Evolutionary conservation across 1,140 invertebrate species (phyloP).

Genomic region (Drosophila jambulina): DNA sequence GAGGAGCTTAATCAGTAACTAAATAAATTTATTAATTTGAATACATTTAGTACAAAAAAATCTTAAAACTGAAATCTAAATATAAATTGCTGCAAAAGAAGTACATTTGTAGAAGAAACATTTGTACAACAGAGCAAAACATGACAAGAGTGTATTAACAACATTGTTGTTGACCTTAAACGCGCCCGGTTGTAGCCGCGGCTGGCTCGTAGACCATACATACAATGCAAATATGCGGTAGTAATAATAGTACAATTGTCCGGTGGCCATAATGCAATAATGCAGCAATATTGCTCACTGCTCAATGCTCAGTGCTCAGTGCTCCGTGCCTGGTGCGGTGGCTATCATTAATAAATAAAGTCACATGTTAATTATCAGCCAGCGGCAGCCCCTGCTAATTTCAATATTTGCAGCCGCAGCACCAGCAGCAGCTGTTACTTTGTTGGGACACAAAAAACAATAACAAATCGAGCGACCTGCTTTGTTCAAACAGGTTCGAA

Average conservation of each 20-base stretch:
- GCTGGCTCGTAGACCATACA: conserved; percentile 9
- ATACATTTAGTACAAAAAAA: not conserved
- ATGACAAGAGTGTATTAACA: conserved; percentile 16
- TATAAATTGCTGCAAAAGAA: not conserved
- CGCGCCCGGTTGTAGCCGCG: conserved; percentile 2
- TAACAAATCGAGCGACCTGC: conserved; percentile 55
- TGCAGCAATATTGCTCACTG: conserved; percentile 44
- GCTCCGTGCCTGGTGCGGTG: conserved; percentile 22
- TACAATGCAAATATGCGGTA: conserved; percentile 59
- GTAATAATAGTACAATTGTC: conserved; percentile 32
- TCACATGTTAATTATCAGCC: conserved; percentile 73
- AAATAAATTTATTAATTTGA: not conserved
- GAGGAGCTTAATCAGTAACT: no score
- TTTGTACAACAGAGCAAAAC: conserved; percentile 18
- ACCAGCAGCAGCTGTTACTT: conserved; percentile 23
- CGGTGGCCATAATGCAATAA: conserved; percentile 40
- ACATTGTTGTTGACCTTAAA: conserved; percentile 55
- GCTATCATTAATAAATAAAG: conserved; percentile 61
- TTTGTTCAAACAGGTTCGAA: conserved; percentile 77
- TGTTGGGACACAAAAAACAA: conserved; percentile 31
- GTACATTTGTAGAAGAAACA: conserved; percentile 11
- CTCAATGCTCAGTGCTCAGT: conserved; percentile 7
- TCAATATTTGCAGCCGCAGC: conserved; percentile 60
- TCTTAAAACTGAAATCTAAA: not conserved
- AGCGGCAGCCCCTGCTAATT: conserved; percentile 63